Percentiles rank a stretch among this genome's conserved stretches.
These are phyloP conservation scores for Leptinotarsa lineolata DNA, from an alignment of 1,140 invertebrate species.

Conservation along the genomic window DNA sequence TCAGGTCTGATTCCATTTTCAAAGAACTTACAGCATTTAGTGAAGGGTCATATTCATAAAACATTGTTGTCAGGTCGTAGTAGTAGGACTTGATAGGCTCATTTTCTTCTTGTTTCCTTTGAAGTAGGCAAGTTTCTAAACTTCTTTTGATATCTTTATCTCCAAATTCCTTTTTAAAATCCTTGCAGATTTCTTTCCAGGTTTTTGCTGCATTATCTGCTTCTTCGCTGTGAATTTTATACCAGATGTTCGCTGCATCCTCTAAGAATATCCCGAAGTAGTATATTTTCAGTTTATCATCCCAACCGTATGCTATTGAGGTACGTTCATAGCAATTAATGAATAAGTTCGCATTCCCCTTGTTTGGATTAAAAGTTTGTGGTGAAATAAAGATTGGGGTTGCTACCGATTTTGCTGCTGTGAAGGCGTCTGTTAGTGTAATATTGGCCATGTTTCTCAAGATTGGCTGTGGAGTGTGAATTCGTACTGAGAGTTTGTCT, in stretches of 20 bases:
- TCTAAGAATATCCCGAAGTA: too few species aligned
- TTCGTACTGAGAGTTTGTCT: not conserved
- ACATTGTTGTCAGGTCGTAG: not conserved
- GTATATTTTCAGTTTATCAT: too few species aligned
- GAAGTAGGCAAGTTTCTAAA: not conserved
- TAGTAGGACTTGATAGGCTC: not conserved
- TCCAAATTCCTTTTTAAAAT: not conserved
- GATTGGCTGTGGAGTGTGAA: not conserved
- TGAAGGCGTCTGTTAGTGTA: not conserved
- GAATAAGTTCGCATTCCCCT: not conserved
- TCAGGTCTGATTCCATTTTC: too few species aligned
- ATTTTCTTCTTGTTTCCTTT: not conserved
- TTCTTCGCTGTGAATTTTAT: not conserved
- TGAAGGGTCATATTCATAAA: not conserved
- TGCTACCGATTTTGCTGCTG: too few species aligned
- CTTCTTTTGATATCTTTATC: conserved; percentile 3
- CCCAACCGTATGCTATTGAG: not conserved
- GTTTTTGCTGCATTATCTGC: not conserved
- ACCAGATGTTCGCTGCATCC: too few species aligned
- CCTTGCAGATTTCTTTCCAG: not conserved
- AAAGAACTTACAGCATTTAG: not conserved
- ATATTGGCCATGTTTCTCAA: not conserved
- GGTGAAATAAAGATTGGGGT: too few species aligned
- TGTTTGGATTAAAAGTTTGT: too few species aligned
- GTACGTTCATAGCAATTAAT: not conserved